phyloP scores from a whole-genome alignment of 2,888 invertebrate species.

The Ectemnius cavifrons region DNA sequence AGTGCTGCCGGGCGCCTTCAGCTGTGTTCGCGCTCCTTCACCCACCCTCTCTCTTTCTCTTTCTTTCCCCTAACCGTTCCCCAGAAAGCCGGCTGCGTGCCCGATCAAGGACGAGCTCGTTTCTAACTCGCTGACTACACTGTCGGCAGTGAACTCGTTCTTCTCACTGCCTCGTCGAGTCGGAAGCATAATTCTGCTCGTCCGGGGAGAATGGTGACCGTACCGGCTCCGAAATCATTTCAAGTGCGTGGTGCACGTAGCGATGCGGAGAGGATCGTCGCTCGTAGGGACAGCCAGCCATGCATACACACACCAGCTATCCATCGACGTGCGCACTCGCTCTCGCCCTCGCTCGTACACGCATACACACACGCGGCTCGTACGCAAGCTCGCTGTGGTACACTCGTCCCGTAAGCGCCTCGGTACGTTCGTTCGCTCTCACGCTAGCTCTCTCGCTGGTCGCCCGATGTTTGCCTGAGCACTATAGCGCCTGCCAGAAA shows the following conservation, averaged over 20 bases:
- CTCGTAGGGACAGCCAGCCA: not conserved
- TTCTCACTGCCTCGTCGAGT: slow-evolving; percentile 38
- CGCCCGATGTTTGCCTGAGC: not conserved
- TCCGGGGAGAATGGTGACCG: slow-evolving; percentile 27
- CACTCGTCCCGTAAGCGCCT: slow-evolving; percentile 20
- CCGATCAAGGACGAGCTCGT: slow-evolving; percentile 21
- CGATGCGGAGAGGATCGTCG: not conserved
- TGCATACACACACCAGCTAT: not conserved
- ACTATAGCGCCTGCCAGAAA: not conserved
- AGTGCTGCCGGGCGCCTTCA: not conserved
- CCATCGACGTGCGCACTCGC: slow-evolving; percentile 1
- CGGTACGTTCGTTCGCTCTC: slow-evolving; percentile 23
- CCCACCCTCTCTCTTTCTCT: not conserved
- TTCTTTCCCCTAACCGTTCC: slow-evolving; percentile 58
- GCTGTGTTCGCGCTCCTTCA: too few species aligned
- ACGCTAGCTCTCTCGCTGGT: slow-evolving; percentile 15
- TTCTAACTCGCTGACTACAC: slow-evolving; percentile 11
- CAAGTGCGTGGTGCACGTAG: not conserved
- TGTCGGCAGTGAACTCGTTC: slow-evolving; percentile 33
- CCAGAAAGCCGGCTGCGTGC: slow-evolving; percentile 52
- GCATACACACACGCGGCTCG: slow-evolving; percentile 21
- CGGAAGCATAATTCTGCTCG: slow-evolving; percentile 56
- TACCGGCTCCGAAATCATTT: slow-evolving; percentile 30
- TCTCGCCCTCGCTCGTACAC: not conserved
- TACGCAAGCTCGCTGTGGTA: not conserved